These are phyloP conservation scores for Gallinago paraguaiae DNA, from an alignment of 2,113 vertebrate species.

Conservation along the genomic window DNA sequence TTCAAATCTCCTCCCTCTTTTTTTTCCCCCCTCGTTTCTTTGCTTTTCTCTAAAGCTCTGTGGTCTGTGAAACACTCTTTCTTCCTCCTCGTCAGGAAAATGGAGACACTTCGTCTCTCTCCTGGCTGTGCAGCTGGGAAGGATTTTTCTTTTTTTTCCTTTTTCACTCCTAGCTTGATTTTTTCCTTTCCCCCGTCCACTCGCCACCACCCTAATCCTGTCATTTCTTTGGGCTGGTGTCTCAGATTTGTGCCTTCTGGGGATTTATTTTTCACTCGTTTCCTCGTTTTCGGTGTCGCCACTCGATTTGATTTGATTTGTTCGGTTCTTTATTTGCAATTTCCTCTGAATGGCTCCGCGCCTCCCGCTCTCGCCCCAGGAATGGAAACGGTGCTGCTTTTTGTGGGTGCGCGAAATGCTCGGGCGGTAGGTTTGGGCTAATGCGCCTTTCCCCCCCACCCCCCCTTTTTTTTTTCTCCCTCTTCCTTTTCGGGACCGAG, in stretches of 20 bases:
- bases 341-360: slow-evolving; percentile 17
- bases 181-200: slow-evolving; percentile 1
- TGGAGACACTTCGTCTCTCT: slow-evolving; percentile 72
- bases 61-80: slow-evolving; percentile 71
- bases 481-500: neutral
- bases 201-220: slow-evolving; percentile 4
- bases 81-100: slow-evolving; percentile 74
- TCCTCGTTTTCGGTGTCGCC: slow-evolving; percentile 42
- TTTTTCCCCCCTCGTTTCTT: slow-evolving; percentile 69
- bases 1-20: slow-evolving; percentile 80
- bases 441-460: neutral
- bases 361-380: slow-evolving; percentile 25
- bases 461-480: neutral
- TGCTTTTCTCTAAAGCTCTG: slow-evolving; percentile 73
- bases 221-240: slow-evolving; percentile 14
- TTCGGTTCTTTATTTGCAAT: slow-evolving; percentile 28
- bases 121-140: slow-evolving; percentile 50
- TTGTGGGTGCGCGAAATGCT: slow-evolving; percentile 33
- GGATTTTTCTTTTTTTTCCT: slow-evolving; percentile 64
- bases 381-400: slow-evolving; percentile 54
- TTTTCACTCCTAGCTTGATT: slow-evolving; percentile 51
- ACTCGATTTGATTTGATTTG: neutral
- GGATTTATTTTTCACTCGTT: slow-evolving; percentile 53
- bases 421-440: slow-evolving; percentile 61
- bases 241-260: slow-evolving; percentile 41